Evolutionary conservation across 92 coral and sea anemone species (phyloP).

Genomic region (Micromussa lordhowensis): DNA sequence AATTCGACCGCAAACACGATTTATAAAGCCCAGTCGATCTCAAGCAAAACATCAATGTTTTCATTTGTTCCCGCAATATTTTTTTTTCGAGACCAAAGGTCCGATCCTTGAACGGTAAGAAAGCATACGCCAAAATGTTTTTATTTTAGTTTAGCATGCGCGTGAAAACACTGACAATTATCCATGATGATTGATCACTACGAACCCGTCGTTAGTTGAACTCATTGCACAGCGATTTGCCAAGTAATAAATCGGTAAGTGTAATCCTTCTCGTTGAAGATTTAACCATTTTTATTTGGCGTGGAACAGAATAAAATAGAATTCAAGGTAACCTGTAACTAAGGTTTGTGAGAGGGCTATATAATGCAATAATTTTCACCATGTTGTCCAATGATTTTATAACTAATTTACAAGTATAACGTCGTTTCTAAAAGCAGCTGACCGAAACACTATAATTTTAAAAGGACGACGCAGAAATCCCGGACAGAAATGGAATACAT

Average conservation of each 20-base stretch:
- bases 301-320: not conserved
- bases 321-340: not conserved
- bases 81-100: not conserved
- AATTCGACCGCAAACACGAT: not conserved
- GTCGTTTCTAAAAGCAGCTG: not conserved
- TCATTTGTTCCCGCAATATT: not conserved
- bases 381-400: no score
- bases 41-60: conserved; percentile 12
- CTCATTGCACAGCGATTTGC: not conserved
- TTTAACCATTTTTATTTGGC: not conserved
- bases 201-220: not conserved
- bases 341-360: not conserved
- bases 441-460: not conserved
- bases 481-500: not conserved
- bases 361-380: not conserved
- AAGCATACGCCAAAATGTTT: not conserved
- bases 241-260: not conserved
- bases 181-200: not conserved
- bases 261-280: not conserved
- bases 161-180: not conserved
- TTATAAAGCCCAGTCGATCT: not conserved
- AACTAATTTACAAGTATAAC: not conserved
- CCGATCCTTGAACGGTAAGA: not conserved
- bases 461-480: no score
- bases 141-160: not conserved